Base-by-base conservation (phyloP, 2,797 vertebrate species). In the Botia kubotai region DNA sequence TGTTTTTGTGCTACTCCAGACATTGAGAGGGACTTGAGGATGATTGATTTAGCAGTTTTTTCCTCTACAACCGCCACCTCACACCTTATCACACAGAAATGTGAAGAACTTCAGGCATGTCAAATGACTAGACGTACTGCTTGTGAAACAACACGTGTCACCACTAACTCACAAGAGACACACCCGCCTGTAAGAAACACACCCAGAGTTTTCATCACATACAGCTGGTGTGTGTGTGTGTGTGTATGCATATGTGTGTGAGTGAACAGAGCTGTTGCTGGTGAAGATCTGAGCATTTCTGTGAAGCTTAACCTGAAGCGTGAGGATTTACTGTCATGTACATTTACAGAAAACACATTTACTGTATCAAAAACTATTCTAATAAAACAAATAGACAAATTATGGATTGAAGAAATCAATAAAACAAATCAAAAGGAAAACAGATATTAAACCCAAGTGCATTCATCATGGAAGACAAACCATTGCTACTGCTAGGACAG, bases 1-100 rank as follows among this genome's bases (percentile, higher is more conserved):
- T 33, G 4, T 33, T 33, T n/a, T n/a, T n/a, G n/a, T n/a, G 17
- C 17, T n/a, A n/a, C 52, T 8, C 7, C 53, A 57, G 2, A 43
- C 39, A 43, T 43, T 7, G 0, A 43, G 39, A 43, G 39, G 4
- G 4, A 39, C 36, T 39, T 39, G 23, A 26, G 23, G 23, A 63
- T 33, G 60, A 65, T 36, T 29, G 33, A 52, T 4, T 52, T 4
- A 2, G 2, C 50, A 4, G 13, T 62, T 13, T 16, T 65, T 65
- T 5, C 36, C 17, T 33, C 12, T 14, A 29, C 23, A 33, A 33
- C 60, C 16, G 26, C 26, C 23, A 66, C 8, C 14, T 33, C 62
- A 65, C 62, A 65, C 62, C 62, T 65, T 36, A 36, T 65, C 63
- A 10, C 33, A 39, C 4, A 66, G 39, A 66, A 39, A 66, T 66